Evolutionary conservation across 2,888 invertebrate species (phyloP).

Genomic region (Prosapia bicincta): DNA sequence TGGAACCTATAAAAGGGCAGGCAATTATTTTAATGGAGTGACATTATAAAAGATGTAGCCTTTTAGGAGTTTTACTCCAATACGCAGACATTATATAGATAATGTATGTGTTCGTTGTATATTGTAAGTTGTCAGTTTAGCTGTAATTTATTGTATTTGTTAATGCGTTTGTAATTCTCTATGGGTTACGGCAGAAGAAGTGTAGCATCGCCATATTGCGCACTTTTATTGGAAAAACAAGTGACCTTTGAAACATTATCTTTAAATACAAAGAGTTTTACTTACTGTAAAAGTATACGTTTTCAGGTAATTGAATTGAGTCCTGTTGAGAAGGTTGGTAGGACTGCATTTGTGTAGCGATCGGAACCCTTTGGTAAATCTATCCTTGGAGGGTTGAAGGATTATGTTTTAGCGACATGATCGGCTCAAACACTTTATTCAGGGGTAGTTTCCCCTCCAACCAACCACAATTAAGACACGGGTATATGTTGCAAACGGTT

Average conservation of each 20-base stretch:
- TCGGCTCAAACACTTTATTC: neutral
- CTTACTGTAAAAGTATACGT: neutral
- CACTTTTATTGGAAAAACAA: too few relatives aligned
- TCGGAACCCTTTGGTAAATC: neutral
- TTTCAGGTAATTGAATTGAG: neutral
- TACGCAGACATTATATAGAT: too few relatives aligned
- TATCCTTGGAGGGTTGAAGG: neutral
- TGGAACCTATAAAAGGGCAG: too few relatives aligned
- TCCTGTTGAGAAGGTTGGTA: neutral
- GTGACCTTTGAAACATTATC: neutral
- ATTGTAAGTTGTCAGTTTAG: too few relatives aligned
- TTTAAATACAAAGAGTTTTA: neutral
- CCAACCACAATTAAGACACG: neutral
- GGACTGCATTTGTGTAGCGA: neutral
- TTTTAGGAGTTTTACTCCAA: too few relatives aligned
- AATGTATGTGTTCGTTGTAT: too few relatives aligned
- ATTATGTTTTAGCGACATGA: neutral
- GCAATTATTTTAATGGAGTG: too few relatives aligned
- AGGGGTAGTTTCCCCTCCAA: neutral
- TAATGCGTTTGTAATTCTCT: too few relatives aligned
- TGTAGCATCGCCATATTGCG: too few relatives aligned
- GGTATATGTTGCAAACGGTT: neutral
- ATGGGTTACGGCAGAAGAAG: too few relatives aligned
- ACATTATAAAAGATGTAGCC: too few relatives aligned
- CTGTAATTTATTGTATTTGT: too few relatives aligned